Evolutionary conservation across 2,888 invertebrate genomes (phyloP), one percentile per base, ranked within the genome.

Genomic region (Polymixis flavicincta): DNA sequence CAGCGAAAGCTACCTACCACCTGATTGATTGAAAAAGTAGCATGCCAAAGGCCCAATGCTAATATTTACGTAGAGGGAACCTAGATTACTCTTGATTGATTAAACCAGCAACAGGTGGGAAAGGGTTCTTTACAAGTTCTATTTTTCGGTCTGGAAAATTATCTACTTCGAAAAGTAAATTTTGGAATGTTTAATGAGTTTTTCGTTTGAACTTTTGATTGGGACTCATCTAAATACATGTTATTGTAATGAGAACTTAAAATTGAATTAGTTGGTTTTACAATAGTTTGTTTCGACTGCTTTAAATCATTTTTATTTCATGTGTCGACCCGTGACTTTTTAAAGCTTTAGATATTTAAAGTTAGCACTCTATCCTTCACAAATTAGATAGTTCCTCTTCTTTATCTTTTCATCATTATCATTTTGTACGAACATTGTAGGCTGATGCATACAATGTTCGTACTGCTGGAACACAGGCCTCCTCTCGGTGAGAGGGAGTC

Each of bases 11-110:
- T 68, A 50, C 50, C 37, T 68, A 50, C 50, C 17, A 48, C 14
- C 89, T 89, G 91, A 90, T 91, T 88, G 90, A 91, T 91, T 86
- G 80, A 84, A 83, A 81, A 80, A 74, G 60, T 85, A 84, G 76
- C 72, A 65, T 68, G 76, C 67, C 71, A 76, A 82, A 79, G 70
- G 73, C 69, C 65, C 73, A 82, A 76, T 84, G 86, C 86, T 82
- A 90, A 87, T 88, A 88, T 86, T 86, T 84, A 85, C 71, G 71
- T 13, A 71, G 73, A 75, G 66, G 65, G 74, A 75, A 69, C 67
- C 83, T 76, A 80, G 85, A 87, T 88, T 83, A 82, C 80, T 76
- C 74, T 82, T 89, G 90, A 90, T 89, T 89, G 89, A 90, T 90
- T 86, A 86, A 84, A 75, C 61, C 42, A 59, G 87, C 88, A 90